Base-by-base conservation (phyloP, 2,888 invertebrate species). In the Drosophila kambysellisi region DNA sequence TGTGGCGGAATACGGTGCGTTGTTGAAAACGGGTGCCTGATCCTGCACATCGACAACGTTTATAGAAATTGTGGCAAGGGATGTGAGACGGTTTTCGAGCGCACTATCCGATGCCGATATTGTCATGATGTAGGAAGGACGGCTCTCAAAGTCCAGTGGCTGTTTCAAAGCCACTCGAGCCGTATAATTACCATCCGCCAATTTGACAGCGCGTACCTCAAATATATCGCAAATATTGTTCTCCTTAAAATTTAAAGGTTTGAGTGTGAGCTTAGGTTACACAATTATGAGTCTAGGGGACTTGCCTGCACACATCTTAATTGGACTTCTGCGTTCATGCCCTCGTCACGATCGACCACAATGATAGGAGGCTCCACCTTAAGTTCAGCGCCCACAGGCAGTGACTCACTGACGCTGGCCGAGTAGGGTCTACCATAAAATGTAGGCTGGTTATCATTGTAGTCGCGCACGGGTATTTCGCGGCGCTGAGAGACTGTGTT, bases 31-130 rank as follows among this genome's bases (percentile, higher is more conserved):
- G 0, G 97, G 97, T 9, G 96, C 96, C 84, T 97, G 97, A 92
- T 98, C 97, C 91, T 96, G 98, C 0, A 97, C 95, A 90, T 98
- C 98, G 70, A 95, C 93, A 8, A 98, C 95, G 48, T 96, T 95
- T 0, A 96, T 95, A 0, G 96, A 95, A 15, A 98, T 95, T 51
- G 96, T 96, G 0, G 97, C 96, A 20, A 95, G 93, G 0, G 96
- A 95, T 41, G 94, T 94, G 7, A 96, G 92, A 0, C 95, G 94
- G 81, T 94, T 94, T 53, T 95, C 95, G 59, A 93, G 90, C 1
- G 96, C 95, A 11, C 94, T 94, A 83, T 97, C 97, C 3, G 94
- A 93, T 0, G 97, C 97, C 81, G 95, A 94, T 3, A 97, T 92
- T 54, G 95, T 95, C 80, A 97, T 94, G 25, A 96, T 94, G 86